Base-by-base conservation (phyloP, 1,140 invertebrate genomes). In the Drosophila eugracilis region DNA sequence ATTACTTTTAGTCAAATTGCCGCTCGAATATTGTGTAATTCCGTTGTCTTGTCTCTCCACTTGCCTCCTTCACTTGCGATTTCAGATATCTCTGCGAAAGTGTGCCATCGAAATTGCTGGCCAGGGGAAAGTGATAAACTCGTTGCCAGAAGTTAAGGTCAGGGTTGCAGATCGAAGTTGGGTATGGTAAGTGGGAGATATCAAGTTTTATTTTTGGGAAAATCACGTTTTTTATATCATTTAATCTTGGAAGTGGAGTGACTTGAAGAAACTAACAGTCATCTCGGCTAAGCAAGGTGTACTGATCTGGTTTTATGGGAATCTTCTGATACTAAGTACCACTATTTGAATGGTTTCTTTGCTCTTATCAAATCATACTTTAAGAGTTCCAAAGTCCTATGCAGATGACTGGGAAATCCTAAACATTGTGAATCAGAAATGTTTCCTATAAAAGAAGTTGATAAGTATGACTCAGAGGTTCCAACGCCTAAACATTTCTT, bases 1-100 rank as follows among this genome's bases (percentile, higher is more conserved):
- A 74, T 79, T 79, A 73, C 75, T 78, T 78, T 73, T 69, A 79
- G 63, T 63, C 57, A 79, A 80, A 71, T 79, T 70, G 57, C 53
- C 37, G 30, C 37, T 45, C 32, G 41, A 58, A 36, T 47, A 67
- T 79, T 80, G 77, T 79, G 65, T 65, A 79, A 79, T 41, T 45
- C 19, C 41, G 19, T n/a, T n/a, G n/a, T n/a, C 4, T n/a, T 7
- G n/a, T 17, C 32, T 17, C 32, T n/a, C 24, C 34, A 2, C 22
- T 19, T 12, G 3, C 22, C 17, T n/a, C 12, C 32, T 34, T 28
- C 55, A 65, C 55, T 44, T 39, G 53, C 37, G 32, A 48, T 71
- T 44, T 45, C 10, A 30, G n/a, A n/a, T 6, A 32, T 47, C 22
- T 45, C 36, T 41, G 53, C 44, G 58, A 62, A 79, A 75, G 62